These are phyloP conservation scores for Anguilla japonica DNA, from an alignment of 2,113 vertebrate genomes.

Conservation along the genomic window DNA sequence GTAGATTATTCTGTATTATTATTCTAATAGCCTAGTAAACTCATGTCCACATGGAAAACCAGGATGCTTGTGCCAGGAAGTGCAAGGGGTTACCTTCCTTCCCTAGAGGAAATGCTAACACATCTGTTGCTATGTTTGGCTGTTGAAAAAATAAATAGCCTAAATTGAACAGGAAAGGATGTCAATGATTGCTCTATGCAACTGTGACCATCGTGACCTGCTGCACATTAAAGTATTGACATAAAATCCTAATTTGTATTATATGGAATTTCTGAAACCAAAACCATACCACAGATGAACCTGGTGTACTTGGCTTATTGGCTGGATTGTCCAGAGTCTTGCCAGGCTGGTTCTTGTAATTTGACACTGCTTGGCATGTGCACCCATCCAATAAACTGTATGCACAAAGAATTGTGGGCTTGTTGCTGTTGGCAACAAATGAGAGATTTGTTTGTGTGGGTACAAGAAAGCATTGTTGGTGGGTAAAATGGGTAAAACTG, in stretches of 20 bases:
- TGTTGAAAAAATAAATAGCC: background rate
- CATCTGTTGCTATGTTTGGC: background rate
- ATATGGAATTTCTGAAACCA: background rate
- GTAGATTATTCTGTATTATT: no score
- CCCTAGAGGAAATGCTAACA: background rate
- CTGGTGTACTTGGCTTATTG: background rate
- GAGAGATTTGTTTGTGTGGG: background rate
- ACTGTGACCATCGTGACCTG: background rate
- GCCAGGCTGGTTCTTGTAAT: background rate
- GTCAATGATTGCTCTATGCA: background rate
- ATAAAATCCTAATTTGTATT: background rate
- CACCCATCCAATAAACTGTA: background rate
- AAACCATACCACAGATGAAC: background rate
- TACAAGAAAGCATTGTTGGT: background rate
- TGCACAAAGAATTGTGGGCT: background rate
- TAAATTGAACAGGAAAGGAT: background rate
- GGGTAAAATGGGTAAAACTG: background rate
- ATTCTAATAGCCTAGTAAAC: background rate
- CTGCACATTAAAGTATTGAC: background rate
- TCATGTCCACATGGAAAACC: background rate
- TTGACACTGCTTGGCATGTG: background rate
- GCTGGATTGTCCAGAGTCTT: background rate
- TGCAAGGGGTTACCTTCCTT: background rate
- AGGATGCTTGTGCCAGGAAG: background rate
- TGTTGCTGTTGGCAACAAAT: background rate